Conservation (phyloP, 2,113 vertebrate genomes). For the Camelus bactrianus region DNA sequence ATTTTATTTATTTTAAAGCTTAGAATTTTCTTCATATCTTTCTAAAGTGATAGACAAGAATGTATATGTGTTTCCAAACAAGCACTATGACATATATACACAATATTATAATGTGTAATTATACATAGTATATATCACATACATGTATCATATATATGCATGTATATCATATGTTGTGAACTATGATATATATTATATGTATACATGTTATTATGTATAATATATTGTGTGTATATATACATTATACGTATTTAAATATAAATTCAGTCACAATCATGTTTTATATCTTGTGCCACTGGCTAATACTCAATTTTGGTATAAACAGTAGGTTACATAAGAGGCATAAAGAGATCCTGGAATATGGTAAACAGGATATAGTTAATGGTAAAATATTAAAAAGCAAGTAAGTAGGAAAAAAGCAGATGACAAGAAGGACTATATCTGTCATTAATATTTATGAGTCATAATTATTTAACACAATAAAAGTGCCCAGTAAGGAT, state of each 20-base stretch:
- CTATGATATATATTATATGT: neutral
- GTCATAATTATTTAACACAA: neutral
- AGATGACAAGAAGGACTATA: neutral
- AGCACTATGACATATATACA: neutral
- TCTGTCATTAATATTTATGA: neutral
- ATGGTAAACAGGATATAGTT: neutral
- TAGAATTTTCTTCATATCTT: neutral
- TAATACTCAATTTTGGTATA: neutral
- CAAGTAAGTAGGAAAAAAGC: neutral
- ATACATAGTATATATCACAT: neutral
- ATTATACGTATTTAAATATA: neutral
- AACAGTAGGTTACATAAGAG: neutral
- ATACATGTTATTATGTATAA: neutral
- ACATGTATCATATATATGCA: neutral
- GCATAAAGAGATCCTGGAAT: neutral
- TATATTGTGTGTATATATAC: neutral
- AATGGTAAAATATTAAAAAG: neutral
- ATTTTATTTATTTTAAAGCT: constrained; percentile 28
- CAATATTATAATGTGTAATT: neutral
- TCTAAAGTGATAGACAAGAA: neutral
- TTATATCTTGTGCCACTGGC: neutral
- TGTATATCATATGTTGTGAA: neutral
- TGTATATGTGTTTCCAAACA: neutral
- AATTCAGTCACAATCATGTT: neutral
- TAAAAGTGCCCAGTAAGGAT: neutral